Conservation (phyloP, 2,797 vertebrate genomes). For the Acropternis orthonyx region DNA sequence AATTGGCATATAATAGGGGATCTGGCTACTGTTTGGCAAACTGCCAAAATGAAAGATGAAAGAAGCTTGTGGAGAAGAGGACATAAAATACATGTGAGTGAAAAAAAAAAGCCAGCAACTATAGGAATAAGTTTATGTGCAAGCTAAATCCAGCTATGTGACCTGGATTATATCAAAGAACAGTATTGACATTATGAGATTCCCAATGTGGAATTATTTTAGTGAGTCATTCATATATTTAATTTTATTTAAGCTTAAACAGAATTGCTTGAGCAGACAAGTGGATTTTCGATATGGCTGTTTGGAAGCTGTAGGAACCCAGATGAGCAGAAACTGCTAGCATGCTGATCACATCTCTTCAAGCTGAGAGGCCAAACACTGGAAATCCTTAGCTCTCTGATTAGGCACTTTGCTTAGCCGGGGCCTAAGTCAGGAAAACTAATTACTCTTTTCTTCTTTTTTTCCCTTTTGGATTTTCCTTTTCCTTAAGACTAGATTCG, state of each 20-base stretch:
- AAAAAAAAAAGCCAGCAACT: neutral
- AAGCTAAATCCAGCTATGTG: neutral
- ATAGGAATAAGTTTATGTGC: neutral
- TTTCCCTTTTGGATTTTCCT: neutral
- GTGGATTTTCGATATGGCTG: neutral
- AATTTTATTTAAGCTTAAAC: constrained; percentile 7
- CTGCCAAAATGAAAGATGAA: constrained; percentile 43
- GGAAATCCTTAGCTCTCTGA: neutral
- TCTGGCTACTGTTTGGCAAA: constrained; percentile 53
- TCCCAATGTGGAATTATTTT: neutral
- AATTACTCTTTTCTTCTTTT: neutral
- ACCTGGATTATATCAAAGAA: neutral
- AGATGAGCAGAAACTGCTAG: neutral
- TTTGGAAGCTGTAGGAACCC: neutral
- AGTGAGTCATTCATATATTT: neutral
- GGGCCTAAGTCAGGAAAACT: constrained; percentile 30
- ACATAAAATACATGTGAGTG: constrained; percentile 4
- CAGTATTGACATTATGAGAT: neutral
- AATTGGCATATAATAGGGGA: constrained; percentile 59
- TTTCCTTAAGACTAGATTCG: neutral
- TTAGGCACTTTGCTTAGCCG: neutral
- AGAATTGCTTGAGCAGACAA: neutral
- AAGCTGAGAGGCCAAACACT: neutral
- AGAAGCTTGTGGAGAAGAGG: constrained; percentile 14
- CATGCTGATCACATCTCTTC: neutral